A percentile compares a stretch with the other conserved stretches of the same genome.
Conservation (phyloP, 2,797 vertebrate genomes). For the Phoeniculus purpureus region DNA sequence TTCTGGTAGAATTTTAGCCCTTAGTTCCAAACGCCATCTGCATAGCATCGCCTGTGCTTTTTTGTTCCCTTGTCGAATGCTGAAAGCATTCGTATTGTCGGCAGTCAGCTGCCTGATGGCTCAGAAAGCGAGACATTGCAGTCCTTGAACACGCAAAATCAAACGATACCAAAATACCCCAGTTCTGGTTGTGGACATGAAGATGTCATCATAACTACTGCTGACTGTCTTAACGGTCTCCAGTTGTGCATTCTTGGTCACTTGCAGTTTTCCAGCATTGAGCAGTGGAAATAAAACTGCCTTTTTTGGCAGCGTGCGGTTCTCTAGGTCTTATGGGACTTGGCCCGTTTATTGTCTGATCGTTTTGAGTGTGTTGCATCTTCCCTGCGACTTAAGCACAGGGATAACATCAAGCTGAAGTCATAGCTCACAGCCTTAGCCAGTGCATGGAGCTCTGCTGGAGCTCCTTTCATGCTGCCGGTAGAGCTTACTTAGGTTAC, state of each 20-base stretch:
- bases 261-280: not conserved
- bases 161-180: constrained; percentile 47
- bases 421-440: constrained; percentile 18
- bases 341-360: constrained; percentile 45
- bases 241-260: constrained; percentile 57
- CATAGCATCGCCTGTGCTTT: constrained; percentile 9
- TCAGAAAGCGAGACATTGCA: constrained; percentile 26
- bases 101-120: constrained; percentile 26
- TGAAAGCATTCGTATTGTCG: constrained; percentile 55
- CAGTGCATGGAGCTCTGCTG: not conserved
- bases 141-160: not conserved
- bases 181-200: constrained; percentile 2
- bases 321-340: not conserved
- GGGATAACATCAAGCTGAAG: constrained; percentile 6
- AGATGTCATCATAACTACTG: constrained; percentile 37
- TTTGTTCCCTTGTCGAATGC: constrained; percentile 38
- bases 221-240: constrained; percentile 40
- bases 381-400: not conserved
- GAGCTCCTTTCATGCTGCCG: not conserved
- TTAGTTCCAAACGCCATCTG: constrained; percentile 41
- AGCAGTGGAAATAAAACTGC: constrained; percentile 58
- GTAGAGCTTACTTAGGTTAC: not conserved
- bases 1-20: constrained; percentile 20
- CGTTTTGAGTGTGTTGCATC: not conserved
- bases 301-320: constrained; percentile 49